Evolutionary conservation across 1,140 invertebrate species (phyloP), one percentile per base, ranked within the genome.

Genomic region (Macrobrachium nipponense): DNA sequence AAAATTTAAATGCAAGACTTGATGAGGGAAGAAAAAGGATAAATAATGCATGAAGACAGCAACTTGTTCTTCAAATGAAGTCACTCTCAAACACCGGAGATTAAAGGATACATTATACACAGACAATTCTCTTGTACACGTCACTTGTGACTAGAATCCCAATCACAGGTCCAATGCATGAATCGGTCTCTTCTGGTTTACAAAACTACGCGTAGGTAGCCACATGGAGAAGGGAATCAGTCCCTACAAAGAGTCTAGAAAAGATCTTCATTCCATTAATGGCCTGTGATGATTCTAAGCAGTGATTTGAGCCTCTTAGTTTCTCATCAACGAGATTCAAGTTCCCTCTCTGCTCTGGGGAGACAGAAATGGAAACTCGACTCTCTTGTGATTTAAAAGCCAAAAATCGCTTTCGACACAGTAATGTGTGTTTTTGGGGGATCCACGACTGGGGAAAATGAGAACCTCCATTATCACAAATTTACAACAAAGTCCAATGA

Each of bases 401-500:
- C 82, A 43, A 83, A 70, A 64, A 83, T 77, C 82, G 64, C 82
- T 83, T 59, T 76, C 73, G 76, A 61, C 76, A 73, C 75, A 72
- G 64, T 73, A 75, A 77, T 18, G 66, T 75, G 62, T 61, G 20
- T 76, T 20, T 64, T 23, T 51, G 51, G 51, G 51, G 51, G 51
- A 12, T 51, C 51, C 51, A 51, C 51, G 51, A 51, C 51, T 51
- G 73, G 68, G 60, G 36, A 77, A 83, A 77, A 76, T 81, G 44
- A 51, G 73, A 58, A 58, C 59, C 51, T 83, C 73, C 72, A 83
- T 83, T 66, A 66, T 83, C 72, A 83, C 73, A 83, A 83, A 83
- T 64, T 83, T 83, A 83, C 82, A 80, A 80, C 78, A 80, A 80
- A 80, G 23, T 80, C 78, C 78, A 64, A 64, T 83, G 82, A 83